Evolutionary conservation across 2,113 vertebrate species (phyloP), one percentile per base, ranked within the genome.

Genomic region (Psophia crepitans): DNA sequence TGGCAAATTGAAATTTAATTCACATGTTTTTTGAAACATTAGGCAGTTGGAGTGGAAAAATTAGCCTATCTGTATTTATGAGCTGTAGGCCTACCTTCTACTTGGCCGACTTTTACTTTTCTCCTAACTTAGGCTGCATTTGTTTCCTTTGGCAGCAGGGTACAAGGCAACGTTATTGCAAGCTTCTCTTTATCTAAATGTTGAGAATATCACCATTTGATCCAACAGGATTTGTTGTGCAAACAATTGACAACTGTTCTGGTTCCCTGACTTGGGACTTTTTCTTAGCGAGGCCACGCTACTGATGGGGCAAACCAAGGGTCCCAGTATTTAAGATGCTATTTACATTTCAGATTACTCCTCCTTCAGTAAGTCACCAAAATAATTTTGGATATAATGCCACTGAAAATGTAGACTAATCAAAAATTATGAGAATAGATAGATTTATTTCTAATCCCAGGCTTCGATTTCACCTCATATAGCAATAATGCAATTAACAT

Each of bases 221-320:
- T 96, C 95, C 95, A 77, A 63, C 54, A 65, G 96, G 96, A 96
- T 94, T 93, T 96, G 92, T 64, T 96, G 83, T 43, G 93, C 93
- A 96, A 96, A 96, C 97, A 97, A 78, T 49, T 96, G 91, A 95
- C 95, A 97, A 96, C 96, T 96, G 96, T 82, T 95, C 92, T 87
- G 51, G 49, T 95, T 97, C 96, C 93, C 93, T 89, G 83, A 85
- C 87, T 84, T 57, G 63, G 93, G 93, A 83, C 89, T 96, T 94
- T 82, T 70, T 58, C 95, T 90, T 44, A 44, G 66, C 0, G 0
- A 76, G 88, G 73, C 91, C 93, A 81, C 0, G 14, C 28, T 46
- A 41, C 68, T 41, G 70, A 69, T 30, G 78, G 69, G 64, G 88
- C 44, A 75, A 71, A 90, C 1, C 12, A 41, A 85, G 64, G 87